Evolutionary conservation across 2,888 invertebrate genomes (phyloP), one percentile per base, ranked within the genome.

Genomic region (Netelia inedita): DNA sequence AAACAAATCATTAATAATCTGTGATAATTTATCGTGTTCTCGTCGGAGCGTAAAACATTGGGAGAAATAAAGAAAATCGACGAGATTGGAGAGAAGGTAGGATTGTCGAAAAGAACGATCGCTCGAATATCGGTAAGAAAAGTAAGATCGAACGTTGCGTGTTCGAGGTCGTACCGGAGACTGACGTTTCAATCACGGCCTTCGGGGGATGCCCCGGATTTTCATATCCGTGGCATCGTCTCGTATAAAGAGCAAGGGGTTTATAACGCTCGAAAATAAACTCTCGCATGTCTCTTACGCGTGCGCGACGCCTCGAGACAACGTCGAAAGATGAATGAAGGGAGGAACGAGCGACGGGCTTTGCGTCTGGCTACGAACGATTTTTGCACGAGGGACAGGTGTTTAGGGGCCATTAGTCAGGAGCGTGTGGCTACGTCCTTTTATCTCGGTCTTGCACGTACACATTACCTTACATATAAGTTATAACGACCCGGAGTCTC

Each of bases 131-230:
- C 50, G 59, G 19, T 57, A 66, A 21, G 28, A n/a, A 23, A 73
- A 61, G 35, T 16, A 21, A 74, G n/a, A 28, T 28, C 28, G 65
- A 50, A 50, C 28, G 59, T 85, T 82, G 85, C 85, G 82, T 85
- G 85, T 79, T 79, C 43, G 57, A 41, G 41, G 19, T 59, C 35
- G 11, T 41, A 55, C 43, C 59, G 61, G 79, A 85, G 79, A 84
- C 86, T 90, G 90, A 90, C 90, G 91, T 89, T 90, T 90, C 90
- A 90, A 90, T 91, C 89, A 85, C 80, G 83, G 83, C 83, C 86
- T 86, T 80, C 28, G 28, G 83, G 78, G 84, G 82, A 84, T 83
- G 85, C 85, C 85, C 81, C 76, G 63, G 79, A 89, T 87, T 87
- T 85, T 72, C 78, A 76, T 83, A 72, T 73, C 65, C 41, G 68